phyloP scores from a whole-genome alignment of 2,888 invertebrate species.

The Mythimna lalbum region DNA sequence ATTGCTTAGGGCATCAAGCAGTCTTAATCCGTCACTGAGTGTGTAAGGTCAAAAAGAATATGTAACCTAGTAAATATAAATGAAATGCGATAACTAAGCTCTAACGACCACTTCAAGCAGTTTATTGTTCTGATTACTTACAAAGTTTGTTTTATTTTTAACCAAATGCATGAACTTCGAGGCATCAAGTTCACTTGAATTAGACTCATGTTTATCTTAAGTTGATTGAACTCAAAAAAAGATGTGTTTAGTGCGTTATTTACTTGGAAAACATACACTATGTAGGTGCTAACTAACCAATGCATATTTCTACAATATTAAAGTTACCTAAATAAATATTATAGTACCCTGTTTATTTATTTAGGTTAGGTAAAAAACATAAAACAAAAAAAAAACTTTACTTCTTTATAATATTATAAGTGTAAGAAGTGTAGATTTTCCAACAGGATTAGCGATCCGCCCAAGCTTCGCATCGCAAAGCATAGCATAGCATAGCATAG shows the following conservation, averaged over 20 bases:
- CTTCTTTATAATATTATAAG: no score
- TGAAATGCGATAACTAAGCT: not conserved
- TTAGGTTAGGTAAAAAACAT: no score
- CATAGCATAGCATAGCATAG: no score
- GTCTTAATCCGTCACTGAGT: no score
- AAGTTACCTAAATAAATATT: conserved; percentile 20
- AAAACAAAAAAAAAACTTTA: no score
- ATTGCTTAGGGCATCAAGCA: no score
- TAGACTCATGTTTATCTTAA: conserved; percentile 17
- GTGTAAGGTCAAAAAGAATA: no score
- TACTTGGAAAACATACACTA: not conserved
- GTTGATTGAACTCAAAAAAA: conserved; percentile 39
- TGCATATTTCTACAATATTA: not conserved
- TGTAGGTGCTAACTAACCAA: not conserved
- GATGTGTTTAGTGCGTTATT: conserved; percentile 14
- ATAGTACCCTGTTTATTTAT: not conserved
- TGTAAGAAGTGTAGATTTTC: no score
- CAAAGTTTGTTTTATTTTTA: not conserved
- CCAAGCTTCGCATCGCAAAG: no score
- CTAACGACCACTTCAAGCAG: no score
- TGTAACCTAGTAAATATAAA: not conserved
- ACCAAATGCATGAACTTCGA: not conserved
- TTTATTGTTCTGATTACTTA: not conserved
- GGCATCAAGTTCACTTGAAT: not conserved
- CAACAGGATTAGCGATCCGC: no score